Percentiles rank a stretch among this genome's conserved stretches.
These are phyloP conservation scores for Poecilus cupreus DNA, from an alignment of 2,888 invertebrate species.

Conservation along the genomic window DNA sequence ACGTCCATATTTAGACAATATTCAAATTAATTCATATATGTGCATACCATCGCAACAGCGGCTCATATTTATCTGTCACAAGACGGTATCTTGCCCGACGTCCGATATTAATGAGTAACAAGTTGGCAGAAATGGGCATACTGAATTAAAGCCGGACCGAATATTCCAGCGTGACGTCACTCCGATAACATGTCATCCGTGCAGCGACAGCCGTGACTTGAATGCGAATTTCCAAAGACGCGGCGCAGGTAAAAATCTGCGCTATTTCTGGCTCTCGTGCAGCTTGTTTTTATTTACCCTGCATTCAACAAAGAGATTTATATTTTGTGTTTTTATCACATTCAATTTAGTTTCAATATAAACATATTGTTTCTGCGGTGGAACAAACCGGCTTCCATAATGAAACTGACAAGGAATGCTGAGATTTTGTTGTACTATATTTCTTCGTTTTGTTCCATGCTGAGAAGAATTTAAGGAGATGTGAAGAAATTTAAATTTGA, in stretches of 20 bases:
- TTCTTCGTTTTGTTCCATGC: neutral
- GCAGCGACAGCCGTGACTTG: slow-evolving; percentile 33
- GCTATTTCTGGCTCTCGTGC: slow-evolving; percentile 21
- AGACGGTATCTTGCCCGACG: slow-evolving; percentile 51
- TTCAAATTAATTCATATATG: slow-evolving; percentile 43
- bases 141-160: slow-evolving; percentile 26
- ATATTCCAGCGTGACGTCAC: slow-evolving; percentile 44
- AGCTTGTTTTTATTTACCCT: neutral
- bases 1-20: slow-evolving; percentile 38
- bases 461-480: neutral
- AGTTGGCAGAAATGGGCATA: slow-evolving; percentile 55
- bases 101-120: slow-evolving; percentile 56
- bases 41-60: neutral
- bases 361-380: slow-evolving; percentile 45
- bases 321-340: slow-evolving; percentile 34
- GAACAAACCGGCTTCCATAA: slow-evolving; percentile 26
- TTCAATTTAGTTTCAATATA: slow-evolving; percentile 54
- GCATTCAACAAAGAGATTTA: slow-evolving; percentile 25
- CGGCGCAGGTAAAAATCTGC: slow-evolving; percentile 9
- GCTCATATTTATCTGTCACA: slow-evolving; percentile 41
- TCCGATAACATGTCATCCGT: slow-evolving; percentile 45
- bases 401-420: slow-evolving; percentile 25
- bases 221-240: neutral
- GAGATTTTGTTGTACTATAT: neutral
- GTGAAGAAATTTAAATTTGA: neutral